These are phyloP conservation scores for Sebastes fasciatus DNA, from an alignment of 2,113 vertebrate genomes.

Conservation along the genomic window DNA sequence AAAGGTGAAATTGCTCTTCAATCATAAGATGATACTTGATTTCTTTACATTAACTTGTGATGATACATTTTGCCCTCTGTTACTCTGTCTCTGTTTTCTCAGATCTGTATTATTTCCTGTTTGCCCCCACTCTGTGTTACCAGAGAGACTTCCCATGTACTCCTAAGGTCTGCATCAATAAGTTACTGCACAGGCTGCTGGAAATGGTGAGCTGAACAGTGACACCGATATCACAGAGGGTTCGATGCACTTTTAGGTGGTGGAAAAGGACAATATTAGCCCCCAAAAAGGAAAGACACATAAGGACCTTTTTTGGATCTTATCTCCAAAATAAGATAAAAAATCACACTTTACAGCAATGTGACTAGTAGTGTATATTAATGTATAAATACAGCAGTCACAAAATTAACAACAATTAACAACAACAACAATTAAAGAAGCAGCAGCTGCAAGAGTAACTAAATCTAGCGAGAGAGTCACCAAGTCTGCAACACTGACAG, in stretches of 20 bases:
- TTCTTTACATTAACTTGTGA: not conserved
- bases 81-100: conserved; percentile 24
- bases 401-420: too few species aligned
- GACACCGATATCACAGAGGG: not conserved
- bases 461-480: too few species aligned
- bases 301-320: not conserved
- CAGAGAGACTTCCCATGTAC: conserved; percentile 68
- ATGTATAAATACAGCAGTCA: too few species aligned
- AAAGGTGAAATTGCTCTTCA: conserved; percentile 37
- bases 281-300: not conserved
- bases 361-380: too few species aligned
- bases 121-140: conserved; percentile 65
- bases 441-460: too few species aligned
- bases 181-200: conserved; percentile 61
- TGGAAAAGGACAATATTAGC: not conserved
- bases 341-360: not conserved
- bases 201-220: conserved; percentile 64
- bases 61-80: not conserved
- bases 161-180: conserved; percentile 46
- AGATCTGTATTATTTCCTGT: conserved; percentile 72
- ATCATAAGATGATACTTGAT: not conserved
- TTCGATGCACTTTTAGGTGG: not conserved
- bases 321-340: not conserved
- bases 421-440: too few species aligned
- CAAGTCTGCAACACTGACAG: too few species aligned